Base-by-base conservation (phyloP, 2,888 invertebrate genomes). In the Julus scanicus region DNA sequence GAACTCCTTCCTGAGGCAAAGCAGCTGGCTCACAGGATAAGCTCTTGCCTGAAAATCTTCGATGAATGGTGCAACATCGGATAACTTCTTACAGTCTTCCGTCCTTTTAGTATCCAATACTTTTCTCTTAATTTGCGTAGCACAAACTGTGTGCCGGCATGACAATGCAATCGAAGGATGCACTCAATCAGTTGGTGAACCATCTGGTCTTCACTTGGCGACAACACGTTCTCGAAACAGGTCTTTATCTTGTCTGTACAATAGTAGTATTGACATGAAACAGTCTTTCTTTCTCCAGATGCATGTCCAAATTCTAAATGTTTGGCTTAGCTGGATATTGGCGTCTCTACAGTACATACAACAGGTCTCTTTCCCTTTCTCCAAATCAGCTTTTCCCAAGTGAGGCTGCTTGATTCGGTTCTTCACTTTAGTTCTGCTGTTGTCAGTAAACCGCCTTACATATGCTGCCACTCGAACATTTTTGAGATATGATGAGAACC, bases 381-480 rank as follows among this genome's bases (percentile, higher is more conserved):
- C 5, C 63, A n/a, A n/a, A 4, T 63, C 4, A 63, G 13, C n/a
- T n/a, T 17, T 0, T 63, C n/a, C n/a, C n/a, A n/a, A n/a, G 8
- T 44, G 8, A 44, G 44, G 5, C 5, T 44, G 44, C 44, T 44
- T 44, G n/a, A 6, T n/a, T 17, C n/a, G 17, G 6, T 63, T 63
- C 17, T n/a, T n/a, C 1, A 8, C 4, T 84, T 20, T n/a, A 40
- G 20, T 4, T 29, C n/a, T 84, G 15, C 17, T 29, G 8, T 48
- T 84, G 84, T 48, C 48, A 4, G 37, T 29, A 84, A 84, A 84
- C 29, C n/a, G 15, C 37, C 84, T 84, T 6, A 84, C 84, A 29
- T 84, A 20, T 6, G 84, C n/a, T 48, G 84, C 29, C 6, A 84
- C 84, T n/a, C 37, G 15, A 84, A 84, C 48, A 17, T 84, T 84